Conservation (phyloP, 2,113 vertebrate genomes). For the Shinisaurus crocodilurus region DNA sequence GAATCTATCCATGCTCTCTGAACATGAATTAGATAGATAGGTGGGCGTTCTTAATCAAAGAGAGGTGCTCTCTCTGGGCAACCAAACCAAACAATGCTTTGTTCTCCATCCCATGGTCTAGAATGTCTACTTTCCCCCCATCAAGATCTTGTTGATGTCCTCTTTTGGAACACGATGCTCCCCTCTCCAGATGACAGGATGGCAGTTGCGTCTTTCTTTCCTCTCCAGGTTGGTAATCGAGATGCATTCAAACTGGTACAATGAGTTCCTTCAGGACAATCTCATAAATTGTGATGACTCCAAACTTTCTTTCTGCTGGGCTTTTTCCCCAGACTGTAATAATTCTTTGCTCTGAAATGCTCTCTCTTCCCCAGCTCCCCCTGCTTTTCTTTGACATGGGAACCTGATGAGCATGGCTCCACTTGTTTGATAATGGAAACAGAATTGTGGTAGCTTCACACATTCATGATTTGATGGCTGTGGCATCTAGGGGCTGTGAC, state of each 20-base stretch:
- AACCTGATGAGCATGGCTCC: background rate
- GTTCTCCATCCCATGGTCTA: no score
- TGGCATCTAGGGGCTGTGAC: background rate
- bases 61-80: no score
- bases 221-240: background rate
- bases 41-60: background rate
- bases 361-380: background rate
- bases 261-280: rapidly evolving
- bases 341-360: background rate
- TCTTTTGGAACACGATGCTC: background rate
- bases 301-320: conserved; percentile 6
- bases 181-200: background rate
- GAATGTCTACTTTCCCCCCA: no score
- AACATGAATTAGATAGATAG: background rate
- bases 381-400: conserved; percentile 13
- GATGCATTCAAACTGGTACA: background rate
- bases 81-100: background rate
- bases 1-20: background rate
- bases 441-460: background rate
- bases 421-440: background rate
- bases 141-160: background rate
- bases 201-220: background rate
- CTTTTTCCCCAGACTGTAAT: background rate
- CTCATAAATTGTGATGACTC: background rate
- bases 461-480: no score